A percentile compares a stretch with the other conserved stretches of the same genome.
Evolutionary conservation across 2,113 vertebrate genomes (phyloP).

Genomic region (Semicossyphus pulcher): DNA sequence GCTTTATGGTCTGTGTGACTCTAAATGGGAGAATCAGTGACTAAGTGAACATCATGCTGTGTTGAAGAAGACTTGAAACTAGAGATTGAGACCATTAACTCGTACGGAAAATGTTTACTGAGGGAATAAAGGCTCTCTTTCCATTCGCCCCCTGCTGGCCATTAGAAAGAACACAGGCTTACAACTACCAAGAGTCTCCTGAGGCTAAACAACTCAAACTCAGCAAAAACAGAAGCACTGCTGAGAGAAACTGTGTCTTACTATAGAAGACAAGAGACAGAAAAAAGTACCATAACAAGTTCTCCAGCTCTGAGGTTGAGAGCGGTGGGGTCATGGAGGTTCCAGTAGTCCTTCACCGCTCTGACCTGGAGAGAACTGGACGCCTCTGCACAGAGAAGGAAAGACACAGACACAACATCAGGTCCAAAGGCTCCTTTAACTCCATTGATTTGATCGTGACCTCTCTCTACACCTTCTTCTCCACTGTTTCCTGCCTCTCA

Average conservation of each 20-base stretch:
- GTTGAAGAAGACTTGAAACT: too few relatives aligned
- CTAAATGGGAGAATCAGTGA: too few relatives aligned
- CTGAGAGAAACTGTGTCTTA: not conserved
- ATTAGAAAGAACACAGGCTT: too few relatives aligned
- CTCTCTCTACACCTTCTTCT: not conserved
- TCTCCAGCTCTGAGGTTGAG: slow-evolving; percentile 95
- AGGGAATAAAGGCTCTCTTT: too few relatives aligned
- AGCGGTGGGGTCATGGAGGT: slow-evolving; percentile 94
- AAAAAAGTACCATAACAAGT: slow-evolving; percentile 87
- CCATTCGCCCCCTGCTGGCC: too few relatives aligned
- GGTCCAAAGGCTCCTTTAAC: not conserved
- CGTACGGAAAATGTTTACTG: too few relatives aligned
- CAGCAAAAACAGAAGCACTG: too few relatives aligned
- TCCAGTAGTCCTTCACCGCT: slow-evolving; percentile 98
- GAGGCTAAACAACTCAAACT: too few relatives aligned
- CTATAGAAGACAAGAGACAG: not conserved
- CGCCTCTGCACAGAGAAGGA: slow-evolving; percentile 84
- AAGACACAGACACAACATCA: not conserved
- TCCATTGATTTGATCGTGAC: not conserved
- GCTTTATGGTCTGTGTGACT: too few relatives aligned
- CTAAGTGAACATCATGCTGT: too few relatives aligned
- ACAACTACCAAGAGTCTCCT: too few relatives aligned
- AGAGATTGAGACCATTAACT: too few relatives aligned
- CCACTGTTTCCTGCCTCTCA: not conserved
- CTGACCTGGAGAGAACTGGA: slow-evolving; percentile 94